phyloP scores from a whole-genome alignment of 2,888 invertebrate species.

The Hirtodrosophila confusa region DNA sequence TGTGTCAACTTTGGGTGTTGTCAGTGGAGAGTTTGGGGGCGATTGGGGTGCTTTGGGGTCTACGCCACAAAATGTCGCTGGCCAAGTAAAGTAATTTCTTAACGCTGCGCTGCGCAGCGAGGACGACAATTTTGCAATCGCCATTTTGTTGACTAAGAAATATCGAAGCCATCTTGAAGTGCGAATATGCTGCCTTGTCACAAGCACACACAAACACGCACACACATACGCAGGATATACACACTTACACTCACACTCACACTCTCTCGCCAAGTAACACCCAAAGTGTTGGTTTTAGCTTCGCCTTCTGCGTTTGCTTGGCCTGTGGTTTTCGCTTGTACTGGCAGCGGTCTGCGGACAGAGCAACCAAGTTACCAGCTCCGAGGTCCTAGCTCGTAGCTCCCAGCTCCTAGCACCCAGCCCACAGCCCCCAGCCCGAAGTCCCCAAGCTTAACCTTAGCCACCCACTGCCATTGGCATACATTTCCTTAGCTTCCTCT shows the following conservation, averaged over 20 bases:
- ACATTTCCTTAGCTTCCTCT: slow-evolving; percentile 72
- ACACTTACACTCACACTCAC: slow-evolving; percentile 28
- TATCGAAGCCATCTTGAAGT: slow-evolving; percentile 80
- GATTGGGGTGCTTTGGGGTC: slow-evolving; percentile 28
- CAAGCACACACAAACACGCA: slow-evolving; percentile 33
- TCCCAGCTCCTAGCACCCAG: slow-evolving; percentile 19
- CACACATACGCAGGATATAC: slow-evolving; percentile 27
- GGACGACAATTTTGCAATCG: slow-evolving; percentile 78
- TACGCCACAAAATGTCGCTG: slow-evolving; percentile 67
- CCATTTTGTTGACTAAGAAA: slow-evolving; percentile 81
- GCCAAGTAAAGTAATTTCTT: slow-evolving; percentile 76
- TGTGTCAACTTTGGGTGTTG: slow-evolving; percentile 68
- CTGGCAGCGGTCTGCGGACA: slow-evolving; percentile 67
- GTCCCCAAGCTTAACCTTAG: neutral
- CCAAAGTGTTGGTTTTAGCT: slow-evolving; percentile 60
- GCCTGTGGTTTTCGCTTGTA: slow-evolving; percentile 73
- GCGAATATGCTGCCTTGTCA: slow-evolving; percentile 73
- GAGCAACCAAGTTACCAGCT: slow-evolving; percentile 37
- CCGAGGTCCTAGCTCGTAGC: slow-evolving; percentile 9
- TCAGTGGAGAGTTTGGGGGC: slow-evolving; percentile 17
- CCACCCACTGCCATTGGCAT: slow-evolving; percentile 67
- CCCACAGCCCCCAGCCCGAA: slow-evolving; percentile 1
- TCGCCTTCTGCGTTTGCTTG: slow-evolving; percentile 62
- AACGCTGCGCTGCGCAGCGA: slow-evolving; percentile 60
- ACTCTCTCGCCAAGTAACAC: slow-evolving; percentile 11